Evolutionary conservation across 2,113 vertebrate species (phyloP), one percentile per base, ranked within the genome.

Genomic region (Trinectes maculatus): DNA sequence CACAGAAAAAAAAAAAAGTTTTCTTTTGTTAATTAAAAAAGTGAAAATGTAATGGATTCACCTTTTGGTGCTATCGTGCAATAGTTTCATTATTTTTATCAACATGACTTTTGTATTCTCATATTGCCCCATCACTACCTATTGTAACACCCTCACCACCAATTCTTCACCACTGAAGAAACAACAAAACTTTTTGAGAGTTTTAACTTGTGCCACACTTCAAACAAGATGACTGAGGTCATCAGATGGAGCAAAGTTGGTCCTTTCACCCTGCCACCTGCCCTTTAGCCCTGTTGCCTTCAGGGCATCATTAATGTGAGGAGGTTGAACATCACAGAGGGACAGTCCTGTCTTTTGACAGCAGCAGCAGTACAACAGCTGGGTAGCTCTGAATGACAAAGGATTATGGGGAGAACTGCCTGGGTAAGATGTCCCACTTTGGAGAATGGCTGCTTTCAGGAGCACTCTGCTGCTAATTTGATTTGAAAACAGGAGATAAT

Each of bases 401-500:
- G 55, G 56, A 42, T 59, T 58, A 55, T 72, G 64, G 57, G 72
- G 51, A 68, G 55, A 44, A 64, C n/a, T 4, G 48, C 61, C 54
- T 37, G 69, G 80, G 72, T 58, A 48, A 76, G 78, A 86, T 46
- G 69, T 54, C 60, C 62, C 71, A 40, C 74, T 81, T 74, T 46
- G 65, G 48, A 73, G 82, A 71, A 64, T 62, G 67, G 74, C 47
- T 55, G 83, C 82, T 85, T 79, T 88, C 77, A 87, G 73, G 62
- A 71, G 64, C 26, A 54, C 33, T 59, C 74, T 82, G 76, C 82
- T 58, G 83, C 86, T 90, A 92, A 92, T 92, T 90, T 87, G 84
- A 90, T 90, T 89, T 90, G 88, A 86, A 83, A 89, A 90, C 85
- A 67, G 67, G 53, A 81, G 71, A 87, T 83, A 83, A 87, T 74